These are phyloP conservation scores for Cladopsammia gracilis DNA, from an alignment of 64 coral and sea anemone genomes.

Conservation along the genomic window DNA sequence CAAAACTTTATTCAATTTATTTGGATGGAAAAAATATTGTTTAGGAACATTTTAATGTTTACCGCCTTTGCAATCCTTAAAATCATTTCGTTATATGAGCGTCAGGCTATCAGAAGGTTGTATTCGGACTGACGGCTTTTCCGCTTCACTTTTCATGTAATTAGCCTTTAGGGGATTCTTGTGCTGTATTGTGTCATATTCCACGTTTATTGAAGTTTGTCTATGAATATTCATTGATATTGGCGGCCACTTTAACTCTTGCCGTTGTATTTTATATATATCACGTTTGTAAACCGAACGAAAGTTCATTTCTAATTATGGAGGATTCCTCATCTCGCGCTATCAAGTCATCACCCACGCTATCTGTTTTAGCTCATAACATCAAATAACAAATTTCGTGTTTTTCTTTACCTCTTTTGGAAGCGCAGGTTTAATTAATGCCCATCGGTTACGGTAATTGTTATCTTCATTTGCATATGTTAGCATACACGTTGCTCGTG, in stretches of 20 bases:
- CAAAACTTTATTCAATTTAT: background rate
- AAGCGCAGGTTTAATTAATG: constrained; percentile 1
- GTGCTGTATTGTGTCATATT: constrained; percentile 12
- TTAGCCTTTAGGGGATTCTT: background rate
- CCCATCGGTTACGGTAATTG: constrained; percentile 8
- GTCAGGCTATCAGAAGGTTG: background rate
- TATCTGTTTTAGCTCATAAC: background rate
- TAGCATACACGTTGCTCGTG: background rate
- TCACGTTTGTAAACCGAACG: background rate
- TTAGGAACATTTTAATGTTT: background rate
- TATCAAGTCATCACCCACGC: background rate
- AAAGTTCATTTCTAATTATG: constrained; percentile 4
- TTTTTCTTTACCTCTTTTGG: background rate
- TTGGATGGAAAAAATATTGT: background rate
- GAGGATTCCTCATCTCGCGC: background rate
- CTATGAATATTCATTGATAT: constrained; percentile 51
- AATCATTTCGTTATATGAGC: background rate
- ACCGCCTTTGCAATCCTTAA: background rate
- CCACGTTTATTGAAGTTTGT: constrained; percentile 33
- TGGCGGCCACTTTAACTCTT: constrained; percentile 14
- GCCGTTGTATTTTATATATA: background rate
- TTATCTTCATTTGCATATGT: constrained; percentile 18
- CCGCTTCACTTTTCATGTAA: background rate
- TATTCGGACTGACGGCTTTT: background rate
- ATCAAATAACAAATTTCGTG: background rate